Evolutionary conservation across 2,888 invertebrate species (phyloP), one percentile per base, ranked within the genome.

Genomic region (Cosmopolites sordidus): DNA sequence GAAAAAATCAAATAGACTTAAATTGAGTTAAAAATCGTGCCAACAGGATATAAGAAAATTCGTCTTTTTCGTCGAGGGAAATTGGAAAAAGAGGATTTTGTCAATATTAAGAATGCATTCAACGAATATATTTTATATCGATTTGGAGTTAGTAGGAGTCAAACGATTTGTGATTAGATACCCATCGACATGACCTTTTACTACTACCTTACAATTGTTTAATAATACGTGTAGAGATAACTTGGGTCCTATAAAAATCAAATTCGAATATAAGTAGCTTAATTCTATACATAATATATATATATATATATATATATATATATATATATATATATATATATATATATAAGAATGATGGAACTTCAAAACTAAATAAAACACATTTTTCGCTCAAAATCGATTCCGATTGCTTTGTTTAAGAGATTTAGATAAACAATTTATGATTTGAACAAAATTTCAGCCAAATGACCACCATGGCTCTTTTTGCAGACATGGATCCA

Each of bases 151-250:
- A 33, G 5, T 33, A 12, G n/a, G n/a, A 33, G 11, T 12, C 11
- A 12, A 4, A 27, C 3, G 33, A 11, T 33, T 33, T 33, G n/a
- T 11, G 12, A 33, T 33, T 12, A 9, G 27, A 27, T 9, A 27
- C 9, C 5, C 5, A 27, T 27, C 5, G 27, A 27, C 5, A 6
- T 27, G 27, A 27, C 5, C 27, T 12, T 12, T 33, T 3, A n/a
- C 3, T 33, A 33, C 11, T 33, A 33, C 33, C 33, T 33, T 33
- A 48, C 43, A 48, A 39, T 48, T 50, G 29, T 48, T 66, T 61
- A 70, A 63, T 70, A 69, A 65, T 63, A 69, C 48, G 62, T 66
- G 61, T 69, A 70, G 58, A 70, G 53, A 63, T 69, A 70, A 42
- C 59, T 62, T 39, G 62, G 60, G 17, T 60, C 66, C 70, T 70